Conservation (phyloP, 2,888 invertebrate species). For the Linnaemya tessellans region DNA sequence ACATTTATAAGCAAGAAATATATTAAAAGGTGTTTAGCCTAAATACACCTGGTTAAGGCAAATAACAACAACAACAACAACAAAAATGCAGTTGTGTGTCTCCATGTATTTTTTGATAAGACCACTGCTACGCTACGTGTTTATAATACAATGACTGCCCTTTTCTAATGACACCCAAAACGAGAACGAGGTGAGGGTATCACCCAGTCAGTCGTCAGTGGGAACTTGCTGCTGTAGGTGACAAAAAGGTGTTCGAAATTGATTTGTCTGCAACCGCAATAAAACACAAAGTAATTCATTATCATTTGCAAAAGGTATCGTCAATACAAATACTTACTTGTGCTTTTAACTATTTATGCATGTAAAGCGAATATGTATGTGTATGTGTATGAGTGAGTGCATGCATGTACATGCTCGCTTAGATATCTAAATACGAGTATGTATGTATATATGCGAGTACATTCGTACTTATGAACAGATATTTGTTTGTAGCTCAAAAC, state of each 20-base stretch:
- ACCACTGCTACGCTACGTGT: neutral
- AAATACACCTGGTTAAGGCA: slow-evolving; percentile 65
- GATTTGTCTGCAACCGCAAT: slow-evolving; percentile 28
- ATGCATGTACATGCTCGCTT: neutral
- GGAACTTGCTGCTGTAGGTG: neutral
- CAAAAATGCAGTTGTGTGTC: slow-evolving; percentile 22
- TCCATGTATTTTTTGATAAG: slow-evolving; percentile 48
- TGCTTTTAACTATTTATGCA: neutral
- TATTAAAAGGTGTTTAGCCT: slow-evolving; percentile 66
- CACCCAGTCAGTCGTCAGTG: neutral
- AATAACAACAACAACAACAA: slow-evolving; percentile 10
- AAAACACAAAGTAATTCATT: slow-evolving; percentile 7
- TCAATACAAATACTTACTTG: neutral
- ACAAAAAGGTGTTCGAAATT: slow-evolving; percentile 41
- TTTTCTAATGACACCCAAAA: neutral
- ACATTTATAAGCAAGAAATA: neutral
- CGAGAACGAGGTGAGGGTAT: neutral
- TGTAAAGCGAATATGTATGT: neutral
- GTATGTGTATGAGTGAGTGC: neutral
- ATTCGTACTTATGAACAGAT: no score
- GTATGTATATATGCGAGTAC: no score
- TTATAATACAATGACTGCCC: neutral
- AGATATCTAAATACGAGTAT: neutral
- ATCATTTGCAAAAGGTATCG: slow-evolving; percentile 22
- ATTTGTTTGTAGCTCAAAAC: slow-evolving; percentile 23